Percentiles rank a stretch among this genome's conserved stretches.
Conservation (phyloP, 2,113 vertebrate species). For the Aplodontia rufa region DNA sequence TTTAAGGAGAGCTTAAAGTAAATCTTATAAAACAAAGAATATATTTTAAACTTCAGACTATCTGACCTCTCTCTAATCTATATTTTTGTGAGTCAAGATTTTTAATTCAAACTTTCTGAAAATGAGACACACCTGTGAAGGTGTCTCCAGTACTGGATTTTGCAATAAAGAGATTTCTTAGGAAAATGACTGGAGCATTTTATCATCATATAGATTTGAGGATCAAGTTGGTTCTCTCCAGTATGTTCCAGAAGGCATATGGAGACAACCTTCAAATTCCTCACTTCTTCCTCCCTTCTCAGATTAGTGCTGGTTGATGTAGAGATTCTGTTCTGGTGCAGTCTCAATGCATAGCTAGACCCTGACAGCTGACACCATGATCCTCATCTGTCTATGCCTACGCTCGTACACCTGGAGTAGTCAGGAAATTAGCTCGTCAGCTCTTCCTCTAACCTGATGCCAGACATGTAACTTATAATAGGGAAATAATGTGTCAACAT, state of each 20-base stretch:
- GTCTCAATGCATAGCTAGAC: not conserved
- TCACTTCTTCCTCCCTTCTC: not conserved
- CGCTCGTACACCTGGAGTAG: not conserved
- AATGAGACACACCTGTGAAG: not conserved
- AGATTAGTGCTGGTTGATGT: not conserved
- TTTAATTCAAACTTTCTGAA: constrained; percentile 21
- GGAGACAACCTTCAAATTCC: not conserved
- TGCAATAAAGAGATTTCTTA: not conserved
- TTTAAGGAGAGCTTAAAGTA: not conserved
- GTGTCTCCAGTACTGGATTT: not conserved
- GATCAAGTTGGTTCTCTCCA: not conserved
- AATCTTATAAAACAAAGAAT: not conserved
- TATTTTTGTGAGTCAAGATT: not conserved
- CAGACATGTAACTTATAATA: not conserved
- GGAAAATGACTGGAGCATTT: not conserved
- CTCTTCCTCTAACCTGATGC: not conserved
- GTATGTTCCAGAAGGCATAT: not conserved
- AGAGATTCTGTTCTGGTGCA: not conserved
- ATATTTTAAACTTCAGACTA: constrained; percentile 14
- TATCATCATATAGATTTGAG: not conserved
- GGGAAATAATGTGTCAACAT: not conserved
- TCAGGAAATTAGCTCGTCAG: not conserved
- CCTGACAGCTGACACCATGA: not conserved
- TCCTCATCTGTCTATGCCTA: not conserved
- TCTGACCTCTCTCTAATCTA: not conserved